Conservation (phyloP, 2,797 vertebrate genomes). For the Muraenolepis orangiensis region DNA sequence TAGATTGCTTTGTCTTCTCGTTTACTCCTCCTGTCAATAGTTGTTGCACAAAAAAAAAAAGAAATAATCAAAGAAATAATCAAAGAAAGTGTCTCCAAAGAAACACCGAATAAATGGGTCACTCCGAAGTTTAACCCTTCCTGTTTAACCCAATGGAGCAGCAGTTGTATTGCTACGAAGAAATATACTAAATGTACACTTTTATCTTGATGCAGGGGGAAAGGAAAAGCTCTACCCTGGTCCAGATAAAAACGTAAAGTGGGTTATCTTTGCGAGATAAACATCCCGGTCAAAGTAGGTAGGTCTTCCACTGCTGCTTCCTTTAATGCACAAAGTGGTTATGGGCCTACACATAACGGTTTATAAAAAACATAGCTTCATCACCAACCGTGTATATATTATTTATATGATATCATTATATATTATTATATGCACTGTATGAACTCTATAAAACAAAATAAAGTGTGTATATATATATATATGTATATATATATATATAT, state of each 20-base stretch:
- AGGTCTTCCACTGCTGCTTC: neutral
- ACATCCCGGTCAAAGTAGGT: neutral
- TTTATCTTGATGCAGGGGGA: neutral
- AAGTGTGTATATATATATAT: too few species aligned
- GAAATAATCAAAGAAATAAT: too few species aligned
- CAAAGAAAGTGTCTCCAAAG: too few species aligned
- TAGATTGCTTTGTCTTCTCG: slow-evolving; percentile 19
- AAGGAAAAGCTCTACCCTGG: neutral
- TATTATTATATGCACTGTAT: too few species aligned
- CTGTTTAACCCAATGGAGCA: neutral
- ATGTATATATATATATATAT: too few species aligned
- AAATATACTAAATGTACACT: neutral
- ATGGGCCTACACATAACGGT: neutral
- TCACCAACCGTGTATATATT: neutral
- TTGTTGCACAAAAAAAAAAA: neutral
- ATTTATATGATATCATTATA: too few species aligned
- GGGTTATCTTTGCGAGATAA: neutral
- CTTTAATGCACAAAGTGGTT: neutral
- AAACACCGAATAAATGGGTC: neutral
- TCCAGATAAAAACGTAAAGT: neutral
- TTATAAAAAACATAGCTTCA: neutral
- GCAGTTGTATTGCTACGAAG: neutral
- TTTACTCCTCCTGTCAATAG: neutral
- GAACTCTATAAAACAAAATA: too few species aligned
- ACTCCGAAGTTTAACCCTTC: neutral